Evolutionary conservation across 2,888 invertebrate species (phyloP), one percentile per base, ranked within the genome.

Genomic region (Ganaspis brasiliensis): DNA sequence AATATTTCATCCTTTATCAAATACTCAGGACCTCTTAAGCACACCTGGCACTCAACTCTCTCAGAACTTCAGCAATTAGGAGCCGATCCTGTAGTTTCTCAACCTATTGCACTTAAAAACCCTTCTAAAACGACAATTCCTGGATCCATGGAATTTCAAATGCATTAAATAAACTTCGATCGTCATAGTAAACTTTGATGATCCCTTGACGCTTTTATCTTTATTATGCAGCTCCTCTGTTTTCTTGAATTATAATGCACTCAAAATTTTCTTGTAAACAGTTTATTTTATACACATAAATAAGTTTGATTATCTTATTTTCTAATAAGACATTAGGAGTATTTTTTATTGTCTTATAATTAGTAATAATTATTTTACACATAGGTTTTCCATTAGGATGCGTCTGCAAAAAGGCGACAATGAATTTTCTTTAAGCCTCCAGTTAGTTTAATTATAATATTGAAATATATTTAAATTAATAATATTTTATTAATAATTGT

Each of bases 41-140:
- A 59, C 78, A 78, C 75, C 78, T 76, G 80, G 67, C 45, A 55
- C 74, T 71, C 24, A 26, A 49, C 57, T 74, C 19, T 45, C 61
- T 35, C 24, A 16, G 71, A 80, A 80, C 80, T 80, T 80, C 73
- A 61, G 72, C 76, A 78, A 80, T 80, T 78, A 78, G 72, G 57
- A 67, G 45, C 40, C 63, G 40, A 67, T 67, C 63, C 45, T 40
- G 19, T 21, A 67, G 40, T 67, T 67, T 67, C 40, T 45, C 63
- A 45, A 40, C 9, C 63, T 21, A 45, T 45, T 67, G 45, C 40
- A 67, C 40, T 67, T 67, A 40, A 40, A 67, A 67, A 40, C 24
- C 24, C 24, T 37, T 24, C 40, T 8, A 24, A 67, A 67, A 8
- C 10, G 63, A 19, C 40, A 67, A 40, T 24, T 24, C 9, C 14